These are phyloP conservation scores for Drosophila littoralis DNA, from an alignment of 1,140 invertebrate genomes.

Conservation along the genomic window DNA sequence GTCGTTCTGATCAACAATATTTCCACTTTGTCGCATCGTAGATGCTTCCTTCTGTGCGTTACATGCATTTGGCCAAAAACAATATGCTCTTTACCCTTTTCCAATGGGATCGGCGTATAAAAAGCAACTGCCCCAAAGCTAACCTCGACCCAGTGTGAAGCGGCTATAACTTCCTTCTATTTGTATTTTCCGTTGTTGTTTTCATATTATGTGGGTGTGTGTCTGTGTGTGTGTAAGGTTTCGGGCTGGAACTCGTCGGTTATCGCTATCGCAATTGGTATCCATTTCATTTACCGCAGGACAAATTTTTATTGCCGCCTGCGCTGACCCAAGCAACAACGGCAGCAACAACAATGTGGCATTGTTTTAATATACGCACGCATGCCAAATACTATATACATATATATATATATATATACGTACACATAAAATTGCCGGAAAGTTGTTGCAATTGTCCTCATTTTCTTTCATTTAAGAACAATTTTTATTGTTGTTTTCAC, in stretches of 20 bases:
- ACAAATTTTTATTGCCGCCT: slow-evolving; percentile 77
- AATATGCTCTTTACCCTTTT: too few relatives aligned
- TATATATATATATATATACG: slow-evolving; percentile 17
- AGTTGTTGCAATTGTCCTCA: slow-evolving; percentile 80
- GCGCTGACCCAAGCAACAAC: slow-evolving; percentile 67
- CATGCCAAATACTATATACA: neutral
- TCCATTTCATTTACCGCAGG: slow-evolving; percentile 81
- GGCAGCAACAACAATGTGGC: slow-evolving; percentile 33
- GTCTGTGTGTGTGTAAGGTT: slow-evolving; percentile 1
- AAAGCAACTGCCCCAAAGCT: neutral
- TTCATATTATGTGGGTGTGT: slow-evolving; percentile 1
- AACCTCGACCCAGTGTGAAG: slow-evolving; percentile 23
- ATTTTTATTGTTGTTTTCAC: slow-evolving; percentile 57
- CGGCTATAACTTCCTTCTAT: slow-evolving; percentile 19
- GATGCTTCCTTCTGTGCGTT: too few relatives aligned
- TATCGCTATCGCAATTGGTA: slow-evolving; percentile 79
- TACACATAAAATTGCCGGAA: slow-evolving; percentile 74
- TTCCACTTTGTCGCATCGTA: too few relatives aligned
- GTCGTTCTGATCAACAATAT: too few relatives aligned
- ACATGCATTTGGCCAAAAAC: too few relatives aligned
- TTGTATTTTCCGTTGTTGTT: neutral
- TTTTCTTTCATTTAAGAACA: slow-evolving; percentile 76
- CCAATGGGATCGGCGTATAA: neutral
- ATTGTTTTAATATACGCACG: slow-evolving; percentile 62
- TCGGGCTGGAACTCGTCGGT: slow-evolving; percentile 31